Conservation (phyloP, 2,888 invertebrate species). For the Drosophila paramelanica region DNA sequence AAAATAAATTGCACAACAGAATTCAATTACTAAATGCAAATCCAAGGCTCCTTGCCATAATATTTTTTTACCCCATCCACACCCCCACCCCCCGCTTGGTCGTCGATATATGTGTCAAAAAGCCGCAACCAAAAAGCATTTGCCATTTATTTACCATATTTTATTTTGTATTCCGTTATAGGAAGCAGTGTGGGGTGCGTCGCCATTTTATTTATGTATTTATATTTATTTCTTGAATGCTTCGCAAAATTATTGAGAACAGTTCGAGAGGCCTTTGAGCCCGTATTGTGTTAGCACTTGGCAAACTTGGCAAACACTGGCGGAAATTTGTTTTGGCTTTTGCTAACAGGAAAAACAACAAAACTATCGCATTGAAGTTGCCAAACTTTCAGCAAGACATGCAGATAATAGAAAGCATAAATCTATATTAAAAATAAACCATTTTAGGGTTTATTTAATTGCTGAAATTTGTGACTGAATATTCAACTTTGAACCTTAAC, state of each 20-base stretch:
- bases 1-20: constrained; percentile 77
- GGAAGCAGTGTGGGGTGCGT: constrained; percentile 56
- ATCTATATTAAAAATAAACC: constrained; percentile 16
- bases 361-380: constrained; percentile 26
- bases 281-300: constrained; percentile 27
- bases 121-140: constrained; percentile 62
- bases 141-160: constrained; percentile 69
- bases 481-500: background rate
- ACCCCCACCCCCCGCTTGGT: background rate
- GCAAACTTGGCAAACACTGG: constrained; percentile 62
- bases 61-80: background rate
- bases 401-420: constrained; percentile 36
- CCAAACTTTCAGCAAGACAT: constrained; percentile 33
- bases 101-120: constrained; percentile 61
- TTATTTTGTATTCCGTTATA: constrained; percentile 52
- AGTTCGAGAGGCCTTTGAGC: constrained; percentile 62
- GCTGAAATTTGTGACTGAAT: background rate
- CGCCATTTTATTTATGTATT: constrained; percentile 69
- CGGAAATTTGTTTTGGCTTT: constrained; percentile 72
- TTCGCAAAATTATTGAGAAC: constrained; percentile 68
- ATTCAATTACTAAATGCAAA: constrained; percentile 80
- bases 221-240: constrained; percentile 59
- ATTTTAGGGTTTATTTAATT: constrained; percentile 22
- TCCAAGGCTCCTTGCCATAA: constrained; percentile 48
- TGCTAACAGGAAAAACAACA: constrained; percentile 53